phyloP scores from a whole-genome alignment of 2,113 vertebrate species.

The Tylochromis polylepis region DNA sequence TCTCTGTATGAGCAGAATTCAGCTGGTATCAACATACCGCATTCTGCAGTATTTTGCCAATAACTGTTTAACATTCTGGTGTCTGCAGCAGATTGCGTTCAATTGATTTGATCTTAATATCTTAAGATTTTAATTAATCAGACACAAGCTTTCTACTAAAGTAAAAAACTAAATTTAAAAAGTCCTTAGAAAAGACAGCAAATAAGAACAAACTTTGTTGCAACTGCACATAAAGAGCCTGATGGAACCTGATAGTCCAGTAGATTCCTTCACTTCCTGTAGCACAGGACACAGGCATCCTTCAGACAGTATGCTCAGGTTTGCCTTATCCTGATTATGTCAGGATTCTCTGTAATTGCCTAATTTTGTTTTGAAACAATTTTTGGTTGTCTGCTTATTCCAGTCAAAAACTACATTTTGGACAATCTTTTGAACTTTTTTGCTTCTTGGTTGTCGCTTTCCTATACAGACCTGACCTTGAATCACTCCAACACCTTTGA shows the following conservation, averaged over 20 bases:
- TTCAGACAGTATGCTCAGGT: neutral
- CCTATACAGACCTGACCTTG: too few species aligned
- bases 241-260: neutral
- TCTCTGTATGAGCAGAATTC: neutral
- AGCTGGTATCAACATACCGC: neutral
- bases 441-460: too few species aligned
- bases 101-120: neutral
- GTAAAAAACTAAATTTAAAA: neutral
- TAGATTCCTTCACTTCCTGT: constrained; percentile 58
- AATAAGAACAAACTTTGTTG: neutral
- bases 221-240: neutral
- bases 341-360: too few species aligned
- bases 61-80: neutral
- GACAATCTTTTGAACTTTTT: too few species aligned
- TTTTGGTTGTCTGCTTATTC: too few species aligned
- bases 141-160: neutral
- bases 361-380: too few species aligned
- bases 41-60: neutral
- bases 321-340: neutral
- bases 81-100: neutral
- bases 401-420: too few species aligned
- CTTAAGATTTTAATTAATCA: neutral
- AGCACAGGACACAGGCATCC: neutral
- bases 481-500: too few species aligned
- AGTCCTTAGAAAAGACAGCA: neutral